Conservation (phyloP, 2,888 invertebrate species). For the Congeria kusceri region DNA sequence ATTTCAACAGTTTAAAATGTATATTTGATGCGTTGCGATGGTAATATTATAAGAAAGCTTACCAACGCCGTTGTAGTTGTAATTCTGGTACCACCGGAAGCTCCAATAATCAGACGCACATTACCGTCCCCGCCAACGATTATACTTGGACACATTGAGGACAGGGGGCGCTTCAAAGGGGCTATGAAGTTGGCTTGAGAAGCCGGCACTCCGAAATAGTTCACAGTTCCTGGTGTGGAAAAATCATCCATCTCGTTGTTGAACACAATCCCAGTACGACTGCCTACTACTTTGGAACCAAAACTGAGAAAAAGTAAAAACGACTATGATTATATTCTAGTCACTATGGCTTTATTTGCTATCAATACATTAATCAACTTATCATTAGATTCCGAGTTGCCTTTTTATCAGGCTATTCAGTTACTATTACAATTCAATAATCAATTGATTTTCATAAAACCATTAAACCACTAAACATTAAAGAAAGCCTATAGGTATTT, state of each 20-base stretch:
- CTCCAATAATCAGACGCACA: conserved; percentile 91
- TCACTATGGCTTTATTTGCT: too few relatives aligned
- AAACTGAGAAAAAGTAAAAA: conserved; percentile 88
- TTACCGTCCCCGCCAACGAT: conserved; percentile 90
- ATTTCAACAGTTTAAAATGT: too few relatives aligned
- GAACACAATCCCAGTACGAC: conserved; percentile 91
- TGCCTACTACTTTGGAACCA: conserved; percentile 88
- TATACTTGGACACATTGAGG: conserved; percentile 95
- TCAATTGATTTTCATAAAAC: too few relatives aligned
- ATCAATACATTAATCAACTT: too few relatives aligned
- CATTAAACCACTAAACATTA: too few relatives aligned
- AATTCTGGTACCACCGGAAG: conserved; percentile 95
- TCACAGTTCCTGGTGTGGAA: conserved; percentile 88
- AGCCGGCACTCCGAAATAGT: conserved; percentile 86
- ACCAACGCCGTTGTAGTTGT: conserved; percentile 89
- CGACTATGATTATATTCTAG: too few relatives aligned
- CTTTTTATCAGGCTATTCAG: too few relatives aligned
- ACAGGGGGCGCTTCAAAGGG: conserved; percentile 93
- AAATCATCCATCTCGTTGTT: conserved; percentile 97
- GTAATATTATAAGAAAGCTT: conserved; percentile 24
- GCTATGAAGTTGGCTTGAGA: conserved; percentile 93
- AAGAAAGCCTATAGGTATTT: too few relatives aligned
- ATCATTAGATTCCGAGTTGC: too few relatives aligned
- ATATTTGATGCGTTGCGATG: too few relatives aligned
- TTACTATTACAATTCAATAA: too few relatives aligned